Evolutionary conservation across 2,113 vertebrate genomes (phyloP), one percentile per base, ranked within the genome.

Genomic region (Notechis scutatus): DNA sequence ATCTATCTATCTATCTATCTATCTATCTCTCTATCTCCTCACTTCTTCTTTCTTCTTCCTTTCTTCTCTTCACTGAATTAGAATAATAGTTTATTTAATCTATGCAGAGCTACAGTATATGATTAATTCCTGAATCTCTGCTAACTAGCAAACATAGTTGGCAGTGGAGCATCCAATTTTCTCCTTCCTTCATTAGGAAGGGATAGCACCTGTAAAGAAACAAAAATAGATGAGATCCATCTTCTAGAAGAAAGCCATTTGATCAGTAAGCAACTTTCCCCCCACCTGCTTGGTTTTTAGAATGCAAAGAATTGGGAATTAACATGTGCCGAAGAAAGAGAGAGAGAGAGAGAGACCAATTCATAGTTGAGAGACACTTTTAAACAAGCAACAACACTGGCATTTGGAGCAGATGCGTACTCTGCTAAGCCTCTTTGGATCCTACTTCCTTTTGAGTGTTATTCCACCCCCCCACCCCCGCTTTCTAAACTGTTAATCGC

Each of bases 401-500:
- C 47, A 9, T 23, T 42, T 61, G 24, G 6, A 1, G 87, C 91
- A 92, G 52, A 88, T 57, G 93, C 74, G 5, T 93, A 55, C 45
- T 85, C 91, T 93, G 12, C 1, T 0, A 14, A 74, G 57, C 18
- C 93, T 92, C 88, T 92, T 87, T 87, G 93, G 34, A 55, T 92
- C 26, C 45, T 42, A 47, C 87, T 54, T 81, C 39, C 91, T 87
- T n/a, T 74, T 90, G 91, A 94, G 52, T 54, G 92, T 96, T 96
- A 96, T 96, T 95, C 95, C 7, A 1, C 45, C 6, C 95, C 7
- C 7, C 45, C 6, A 0, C 45, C 45, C 45, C 95, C 94, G 93
- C 95, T 92, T 94, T n/a, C 85, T 90, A 90, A 95, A 88, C 93
- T 96, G 88, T 95, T 94, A 96, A 95, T 95, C 91, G 92, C 93